Base-by-base conservation (phyloP, 2,797 vertebrate genomes). In the Valencia hispanica region DNA sequence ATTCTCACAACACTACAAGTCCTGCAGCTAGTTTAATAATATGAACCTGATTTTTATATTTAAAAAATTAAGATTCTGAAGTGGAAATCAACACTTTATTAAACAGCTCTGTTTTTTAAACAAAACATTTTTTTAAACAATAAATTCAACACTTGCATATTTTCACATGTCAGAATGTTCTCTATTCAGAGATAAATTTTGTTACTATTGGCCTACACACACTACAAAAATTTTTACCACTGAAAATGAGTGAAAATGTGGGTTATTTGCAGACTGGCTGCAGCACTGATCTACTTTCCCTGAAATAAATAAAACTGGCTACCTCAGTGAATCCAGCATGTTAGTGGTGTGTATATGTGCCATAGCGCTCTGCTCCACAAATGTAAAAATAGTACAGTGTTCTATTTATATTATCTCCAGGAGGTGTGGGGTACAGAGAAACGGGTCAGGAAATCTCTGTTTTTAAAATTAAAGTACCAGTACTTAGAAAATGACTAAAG, bases 331-430 rank as follows among this genome's bases (percentile, higher is more conserved):
- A 66, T 41, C 32, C 48, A 47, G 30, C 57, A 73, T 45, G 27
- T 47, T 61, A 34, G 55, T 59, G 45, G 47, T 66, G 72, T 34
- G 18, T 75, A 41, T 68, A 41, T 68, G 63, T 5, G 5, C 34
- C 48, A 68, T 51, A 32, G 47, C 48, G n/a, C 39, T 72, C 71
- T 43, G 47, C n/a, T 75, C 73, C n/a, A 71, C 55, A 51, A 27
- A 70, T 75, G 36, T 65, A 36, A 65, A 74, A 74, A 68, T 66
- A 74, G 73, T 47, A 41, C 47, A 68, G 65, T 32, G 18, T 73
- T 61, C 55, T 63, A 47, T 48, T 53, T 68, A 43, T 75, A 53
- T 68, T 53, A 22, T 68, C 48, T 75, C 41, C 55, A 63, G 59
- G 72, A 73, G 61, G 36, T 66, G 48, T 30, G 63, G 11, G 15